These are phyloP conservation scores for Drosophila vallismaia DNA, from an alignment of 2,888 invertebrate genomes.

Conservation along the genomic window DNA sequence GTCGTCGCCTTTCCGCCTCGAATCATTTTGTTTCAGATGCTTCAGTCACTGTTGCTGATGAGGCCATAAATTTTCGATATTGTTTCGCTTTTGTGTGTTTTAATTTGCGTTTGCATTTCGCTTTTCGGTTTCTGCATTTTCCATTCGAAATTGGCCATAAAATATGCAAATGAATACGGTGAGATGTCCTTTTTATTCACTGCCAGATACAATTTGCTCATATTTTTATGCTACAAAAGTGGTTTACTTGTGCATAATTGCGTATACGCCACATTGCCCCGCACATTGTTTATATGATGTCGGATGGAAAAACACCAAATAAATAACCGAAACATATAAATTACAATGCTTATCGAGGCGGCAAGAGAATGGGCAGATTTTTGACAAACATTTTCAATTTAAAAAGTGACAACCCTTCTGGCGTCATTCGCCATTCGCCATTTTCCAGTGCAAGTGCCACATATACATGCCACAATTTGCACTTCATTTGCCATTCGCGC, in stretches of 20 bases:
- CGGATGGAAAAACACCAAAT: slow-evolving; percentile 6
- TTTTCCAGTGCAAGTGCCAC: slow-evolving; percentile 1
- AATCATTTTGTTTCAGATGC: slow-evolving; percentile 40
- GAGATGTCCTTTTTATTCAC: not conserved
- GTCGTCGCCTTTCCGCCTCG: slow-evolving; percentile 43
- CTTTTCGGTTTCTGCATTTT: slow-evolving; percentile 57
- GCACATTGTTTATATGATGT: slow-evolving; percentile 27
- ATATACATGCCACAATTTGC: slow-evolving; percentile 40
- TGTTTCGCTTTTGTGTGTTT: slow-evolving; percentile 56
- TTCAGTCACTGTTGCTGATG: slow-evolving; percentile 47
- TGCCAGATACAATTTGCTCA: slow-evolving; percentile 10
- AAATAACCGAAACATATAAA: slow-evolving; percentile 43
- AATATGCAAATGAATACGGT: slow-evolving; percentile 61
- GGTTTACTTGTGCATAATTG: slow-evolving; percentile 42
- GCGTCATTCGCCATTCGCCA: slow-evolving; percentile 20
- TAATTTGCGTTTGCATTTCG: slow-evolving; percentile 54
- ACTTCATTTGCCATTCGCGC: slow-evolving; percentile 40
- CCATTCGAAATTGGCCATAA: slow-evolving; percentile 63
- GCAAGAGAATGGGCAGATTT: slow-evolving; percentile 36
- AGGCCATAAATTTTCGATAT: slow-evolving; percentile 59
- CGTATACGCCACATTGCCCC: slow-evolving; percentile 11
- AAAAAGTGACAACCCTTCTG: slow-evolving; percentile 60
- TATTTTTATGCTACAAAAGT: slow-evolving; percentile 16
- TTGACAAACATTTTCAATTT: slow-evolving; percentile 75
- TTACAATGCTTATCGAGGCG: slow-evolving; percentile 56